Evolutionary conservation across 2,113 vertebrate species (phyloP), one percentile per base, ranked within the genome.

Genomic region (Lutjanus erythropterus): DNA sequence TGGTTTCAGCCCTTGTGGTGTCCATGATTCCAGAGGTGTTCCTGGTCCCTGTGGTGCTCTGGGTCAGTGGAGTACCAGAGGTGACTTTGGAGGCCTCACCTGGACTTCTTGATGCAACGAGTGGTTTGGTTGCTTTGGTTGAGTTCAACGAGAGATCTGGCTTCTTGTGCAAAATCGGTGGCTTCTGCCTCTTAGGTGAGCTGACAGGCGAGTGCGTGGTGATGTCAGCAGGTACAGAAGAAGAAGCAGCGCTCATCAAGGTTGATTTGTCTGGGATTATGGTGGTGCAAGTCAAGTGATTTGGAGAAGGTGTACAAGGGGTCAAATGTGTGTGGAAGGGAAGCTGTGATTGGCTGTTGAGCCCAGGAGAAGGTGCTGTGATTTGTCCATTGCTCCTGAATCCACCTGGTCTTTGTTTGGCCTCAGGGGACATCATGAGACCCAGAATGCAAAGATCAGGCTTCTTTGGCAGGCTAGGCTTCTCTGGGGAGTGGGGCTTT

Each of bases 141-240:
- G 58, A 62, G 92, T 94, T 90, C n/a, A 96, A 87, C 41, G 94
- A 94, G 55, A 96, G 87, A 91, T 96, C 96, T 78, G 96, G 95
- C 78, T 96, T 97, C 92, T 96, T 97, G 73, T 95, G 95, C 85
- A 96, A 80, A 88, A 95, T 93, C 71, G 92, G 95, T 19, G 96
- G 95, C 77, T 96, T 97, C 80, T 95, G 96, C 89, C 85, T 91
- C 41, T 90, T 89, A 16, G 92, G 90, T 11, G 79, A 91, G 67
- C 62, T 39, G 62, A 71, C 84, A 39, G 87, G 3, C 18, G 93
- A 78, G 19, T 0, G 11, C 9, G 47, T 1, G 19, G 8, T 23
- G 65, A 35, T 6, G 21, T 69, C 46, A 4, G 6, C 46, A 16
- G 80, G 19, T 49, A 39, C 15, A 2, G 47, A 15, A n/a, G 8